Percentiles rank a stretch among this genome's conserved stretches.
Evolutionary conservation across 2,797 vertebrate species (phyloP).

Genomic region (Mergus octosetaceus): DNA sequence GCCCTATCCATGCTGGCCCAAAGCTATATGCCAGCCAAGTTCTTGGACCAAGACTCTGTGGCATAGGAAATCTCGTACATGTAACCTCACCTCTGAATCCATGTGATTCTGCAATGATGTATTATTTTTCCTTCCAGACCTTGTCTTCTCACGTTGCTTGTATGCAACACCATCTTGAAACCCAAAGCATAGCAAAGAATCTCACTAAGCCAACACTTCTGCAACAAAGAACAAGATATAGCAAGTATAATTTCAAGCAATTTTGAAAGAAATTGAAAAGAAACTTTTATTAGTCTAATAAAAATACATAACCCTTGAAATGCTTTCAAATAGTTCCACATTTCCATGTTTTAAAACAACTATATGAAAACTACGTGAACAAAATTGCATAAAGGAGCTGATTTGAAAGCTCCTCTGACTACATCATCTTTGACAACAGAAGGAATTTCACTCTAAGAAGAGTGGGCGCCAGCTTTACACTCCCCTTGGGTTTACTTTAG

Average conservation of each 20-base stretch:
- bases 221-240: background rate
- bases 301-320: background rate
- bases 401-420: background rate
- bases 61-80: background rate
- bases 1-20: background rate
- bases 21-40: rapidly evolving
- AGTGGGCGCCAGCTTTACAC: background rate
- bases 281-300: background rate
- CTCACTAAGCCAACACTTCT: background rate
- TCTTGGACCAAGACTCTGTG: background rate
- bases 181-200: background rate
- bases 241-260: background rate
- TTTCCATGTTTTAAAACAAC: background rate
- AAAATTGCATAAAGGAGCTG: background rate
- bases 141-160: rapidly evolving
- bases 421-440: background rate
- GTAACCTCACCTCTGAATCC: rapidly evolving
- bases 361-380: background rate
- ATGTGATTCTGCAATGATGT: rapidly evolving
- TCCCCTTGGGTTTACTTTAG: background rate
- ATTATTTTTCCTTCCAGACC: background rate
- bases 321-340: background rate
- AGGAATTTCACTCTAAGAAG: background rate
- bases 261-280: background rate
- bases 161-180: background rate